Conservation (phyloP, 2,888 invertebrate species). For the Panzeria rudis region DNA sequence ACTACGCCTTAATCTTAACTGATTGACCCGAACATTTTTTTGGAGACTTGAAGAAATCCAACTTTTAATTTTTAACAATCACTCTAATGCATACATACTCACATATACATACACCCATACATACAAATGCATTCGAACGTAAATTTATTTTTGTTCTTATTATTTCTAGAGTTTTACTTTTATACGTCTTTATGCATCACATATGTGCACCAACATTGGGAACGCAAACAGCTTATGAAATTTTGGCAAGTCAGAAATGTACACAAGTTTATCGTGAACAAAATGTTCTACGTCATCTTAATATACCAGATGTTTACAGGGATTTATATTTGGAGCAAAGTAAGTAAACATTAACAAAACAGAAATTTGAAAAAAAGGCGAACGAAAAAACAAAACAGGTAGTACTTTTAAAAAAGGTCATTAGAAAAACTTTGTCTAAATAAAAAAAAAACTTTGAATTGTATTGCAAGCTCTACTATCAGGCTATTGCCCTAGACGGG, state of each 20-base stretch:
- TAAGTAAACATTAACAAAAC: slow-evolving; percentile 69
- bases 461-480: too few species aligned
- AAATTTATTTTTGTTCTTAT: slow-evolving; percentile 9
- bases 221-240: slow-evolving; percentile 75
- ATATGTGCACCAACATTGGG: slow-evolving; percentile 76
- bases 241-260: slow-evolving; percentile 76
- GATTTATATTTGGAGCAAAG: slow-evolving; percentile 82
- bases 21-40: too few species aligned
- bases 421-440: too few species aligned
- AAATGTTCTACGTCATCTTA: slow-evolving; percentile 78
- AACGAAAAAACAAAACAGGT: neutral
- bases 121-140: neutral
- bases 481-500: too few species aligned
- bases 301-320: slow-evolving; percentile 77
- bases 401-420: neutral
- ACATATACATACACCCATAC: too few species aligned
- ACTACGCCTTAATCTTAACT: too few species aligned
- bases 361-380: neutral
- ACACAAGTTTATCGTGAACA: slow-evolving; percentile 79
- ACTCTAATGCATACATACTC: neutral
- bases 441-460: too few species aligned
- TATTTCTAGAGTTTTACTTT: slow-evolving; percentile 76
- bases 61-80: too few species aligned
- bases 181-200: slow-evolving; percentile 80
- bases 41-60: too few species aligned